Percentiles rank a stretch among this genome's conserved stretches.
phyloP scores from a whole-genome alignment of 2,113 vertebrate genomes.

The Cinclus cinclus region DNA sequence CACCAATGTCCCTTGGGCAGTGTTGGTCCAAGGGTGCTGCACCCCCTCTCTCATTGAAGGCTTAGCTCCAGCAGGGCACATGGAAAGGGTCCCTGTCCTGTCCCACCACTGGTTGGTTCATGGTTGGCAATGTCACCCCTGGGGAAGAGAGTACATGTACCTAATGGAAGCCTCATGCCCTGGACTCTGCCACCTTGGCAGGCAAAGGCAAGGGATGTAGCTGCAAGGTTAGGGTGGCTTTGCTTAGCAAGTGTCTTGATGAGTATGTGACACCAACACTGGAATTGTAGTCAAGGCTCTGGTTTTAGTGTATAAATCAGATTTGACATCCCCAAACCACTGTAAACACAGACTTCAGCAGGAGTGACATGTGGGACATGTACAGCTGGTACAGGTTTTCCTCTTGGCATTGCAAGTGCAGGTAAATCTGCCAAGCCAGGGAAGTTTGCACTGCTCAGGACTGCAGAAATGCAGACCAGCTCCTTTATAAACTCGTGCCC shows the following conservation, averaged over 20 bases:
- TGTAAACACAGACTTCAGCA: accelerated
- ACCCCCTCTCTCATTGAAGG: accelerated
- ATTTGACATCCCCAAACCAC: neutral
- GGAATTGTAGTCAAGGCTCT: neutral
- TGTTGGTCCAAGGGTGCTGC: neutral
- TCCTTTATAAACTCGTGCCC: neutral
- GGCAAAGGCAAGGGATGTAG: accelerated
- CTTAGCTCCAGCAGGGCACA: neutral
- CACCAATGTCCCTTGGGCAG: accelerated
- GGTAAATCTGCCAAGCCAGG: neutral
- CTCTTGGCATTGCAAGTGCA: neutral
- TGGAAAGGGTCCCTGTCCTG: neutral
- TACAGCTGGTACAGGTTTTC: neutral
- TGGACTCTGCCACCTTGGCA: neutral
- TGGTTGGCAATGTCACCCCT: neutral
- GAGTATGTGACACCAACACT: neutral
- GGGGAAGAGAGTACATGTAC: accelerated
- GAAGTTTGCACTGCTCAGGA: neutral
- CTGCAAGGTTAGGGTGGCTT: neutral
- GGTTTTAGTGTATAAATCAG: neutral
- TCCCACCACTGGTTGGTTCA: neutral
- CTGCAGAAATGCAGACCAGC: neutral
- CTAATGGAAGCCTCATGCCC: neutral
- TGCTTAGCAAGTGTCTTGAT: neutral
- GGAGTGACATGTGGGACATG: neutral